Evolutionary conservation across 2,888 invertebrate genomes (phyloP).

Genomic region (Xylophagus ater): DNA sequence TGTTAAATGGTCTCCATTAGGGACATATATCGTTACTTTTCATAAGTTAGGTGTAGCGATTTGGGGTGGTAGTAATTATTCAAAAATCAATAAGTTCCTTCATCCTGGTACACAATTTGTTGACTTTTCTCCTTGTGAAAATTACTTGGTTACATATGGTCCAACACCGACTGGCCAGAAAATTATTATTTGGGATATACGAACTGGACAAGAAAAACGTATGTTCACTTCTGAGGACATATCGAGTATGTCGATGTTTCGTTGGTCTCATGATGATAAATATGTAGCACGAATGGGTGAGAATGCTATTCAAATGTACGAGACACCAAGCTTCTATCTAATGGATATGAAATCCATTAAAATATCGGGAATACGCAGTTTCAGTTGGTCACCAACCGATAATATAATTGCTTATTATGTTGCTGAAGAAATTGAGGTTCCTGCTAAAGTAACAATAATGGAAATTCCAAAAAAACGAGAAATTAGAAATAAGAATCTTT

Average conservation of each 20-base stretch:
- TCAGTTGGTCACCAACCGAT: conserved; percentile 97
- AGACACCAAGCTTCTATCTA: conserved; percentile 90
- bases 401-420: conserved; percentile 97
- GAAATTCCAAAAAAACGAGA: conserved; percentile 86
- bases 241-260: conserved; percentile 86
- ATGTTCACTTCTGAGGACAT: conserved; percentile 79
- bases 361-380: conserved; percentile 79
- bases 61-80: conserved; percentile 93
- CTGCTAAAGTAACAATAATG: conserved; percentile 85
- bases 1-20: conserved; percentile 94
- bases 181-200: conserved; percentile 93
- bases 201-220: conserved; percentile 87
- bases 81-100: conserved; percentile 82
- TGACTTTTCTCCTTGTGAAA: conserved; percentile 96
- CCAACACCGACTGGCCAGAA: conserved; percentile 64
- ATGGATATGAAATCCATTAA: conserved; percentile 92
- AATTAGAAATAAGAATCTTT: conserved; percentile 86
- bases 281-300: conserved; percentile 83
- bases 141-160: conserved; percentile 90
- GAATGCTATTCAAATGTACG: conserved; percentile 83
- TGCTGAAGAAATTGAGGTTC: conserved; percentile 92
- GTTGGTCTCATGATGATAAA: conserved; percentile 93
- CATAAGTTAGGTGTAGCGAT: conserved; percentile 91
- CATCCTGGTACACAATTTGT: conserved; percentile 88
- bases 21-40: conserved; percentile 92